Percentiles rank a stretch among this genome's conserved stretches.
phyloP scores from a whole-genome alignment of 2,888 invertebrate genomes.

The Oligia latruncula region DNA sequence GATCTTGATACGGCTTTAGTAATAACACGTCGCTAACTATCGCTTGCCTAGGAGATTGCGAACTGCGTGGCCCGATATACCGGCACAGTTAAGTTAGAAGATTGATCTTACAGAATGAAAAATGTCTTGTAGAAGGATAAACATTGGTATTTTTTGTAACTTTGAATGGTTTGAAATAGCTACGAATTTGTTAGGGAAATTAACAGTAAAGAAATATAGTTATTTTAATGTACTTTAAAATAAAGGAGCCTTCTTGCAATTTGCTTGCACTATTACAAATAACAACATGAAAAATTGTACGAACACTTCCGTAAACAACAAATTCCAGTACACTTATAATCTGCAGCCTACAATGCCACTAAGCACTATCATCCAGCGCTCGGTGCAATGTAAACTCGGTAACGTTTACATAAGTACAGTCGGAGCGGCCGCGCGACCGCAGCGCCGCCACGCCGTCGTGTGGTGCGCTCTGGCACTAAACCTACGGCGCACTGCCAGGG shows the following conservation, averaged over 20 bases:
- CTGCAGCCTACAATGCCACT: conserved; percentile 14
- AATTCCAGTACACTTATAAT: conserved; percentile 13
- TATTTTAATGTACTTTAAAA: neutral
- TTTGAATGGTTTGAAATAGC: neutral
- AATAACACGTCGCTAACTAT: conserved; percentile 48
- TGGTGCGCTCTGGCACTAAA: conserved; percentile 36
- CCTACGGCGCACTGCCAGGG: conserved; percentile 9
- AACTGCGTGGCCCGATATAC: conserved; percentile 25
- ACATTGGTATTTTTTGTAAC: neutral
- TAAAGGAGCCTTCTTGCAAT: neutral
- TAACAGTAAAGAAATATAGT: neutral
- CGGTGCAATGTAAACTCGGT: conserved; percentile 17
- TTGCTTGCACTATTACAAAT: neutral
- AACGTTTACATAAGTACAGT: conserved; percentile 24
- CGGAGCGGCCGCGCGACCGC: conserved; percentile 36
- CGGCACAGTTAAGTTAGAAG: neutral
- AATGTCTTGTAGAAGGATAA: neutral
- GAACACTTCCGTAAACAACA: neutral
- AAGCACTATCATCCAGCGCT: conserved; percentile 5
- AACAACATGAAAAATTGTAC: neutral
- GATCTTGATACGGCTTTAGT: conserved; percentile 40
- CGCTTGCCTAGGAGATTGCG: conserved; percentile 14
- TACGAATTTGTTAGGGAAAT: neutral
- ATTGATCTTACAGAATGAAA: conserved; percentile 4
- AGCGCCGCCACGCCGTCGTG: conserved; percentile 30